Evolutionary conservation across 2,113 vertebrate genomes (phyloP), one percentile per base, ranked within the genome.

Genomic region (Tylochromis polylepis): DNA sequence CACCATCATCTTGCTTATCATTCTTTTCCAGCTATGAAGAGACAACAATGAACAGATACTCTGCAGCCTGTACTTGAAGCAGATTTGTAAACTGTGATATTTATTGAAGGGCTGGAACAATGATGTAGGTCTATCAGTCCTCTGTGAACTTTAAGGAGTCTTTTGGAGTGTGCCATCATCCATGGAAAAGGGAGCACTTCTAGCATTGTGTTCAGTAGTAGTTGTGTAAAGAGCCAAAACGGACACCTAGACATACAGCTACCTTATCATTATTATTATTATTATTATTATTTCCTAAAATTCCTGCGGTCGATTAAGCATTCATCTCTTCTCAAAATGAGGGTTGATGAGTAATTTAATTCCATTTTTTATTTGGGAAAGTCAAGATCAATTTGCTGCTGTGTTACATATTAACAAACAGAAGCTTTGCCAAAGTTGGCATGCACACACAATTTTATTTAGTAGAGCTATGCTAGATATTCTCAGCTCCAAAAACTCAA

Each of bases 111-210:
- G 85, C 79, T 83, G 85, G 79, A 85, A 78, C 31, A 81, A 82
- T 34, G 20, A 88, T 77, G 62, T n/a, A 34, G 31, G 79, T 82
- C 70, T 81, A 36, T 58, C 70, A 29, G 38, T 75, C 78, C 87
- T 79, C 79, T 79, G 90, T 81, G 82, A 62, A 84, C 85, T 88
- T 82, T 82, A 90, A 91, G 85, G 60, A 85, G 83, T 88, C 85
- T 87, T 58, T 85, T 83, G 83, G 79, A 87, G 49, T 67, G 31
- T 46, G 56, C 80, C n/a, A 10, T 79, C 83, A 65, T 82, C 78
- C 72, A 43, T 79, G 16, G 16, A 89, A 92, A 85, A 85, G 81
- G 82, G 51, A 95, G 93, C 93, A 93, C 93, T 94, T 95, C 82
- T 88, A 87, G 72, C 88, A 72, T 87, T 87, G 79, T 31, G 29